Conservation (phyloP, 2,888 invertebrate genomes). For the Microctonus brassicae region DNA sequence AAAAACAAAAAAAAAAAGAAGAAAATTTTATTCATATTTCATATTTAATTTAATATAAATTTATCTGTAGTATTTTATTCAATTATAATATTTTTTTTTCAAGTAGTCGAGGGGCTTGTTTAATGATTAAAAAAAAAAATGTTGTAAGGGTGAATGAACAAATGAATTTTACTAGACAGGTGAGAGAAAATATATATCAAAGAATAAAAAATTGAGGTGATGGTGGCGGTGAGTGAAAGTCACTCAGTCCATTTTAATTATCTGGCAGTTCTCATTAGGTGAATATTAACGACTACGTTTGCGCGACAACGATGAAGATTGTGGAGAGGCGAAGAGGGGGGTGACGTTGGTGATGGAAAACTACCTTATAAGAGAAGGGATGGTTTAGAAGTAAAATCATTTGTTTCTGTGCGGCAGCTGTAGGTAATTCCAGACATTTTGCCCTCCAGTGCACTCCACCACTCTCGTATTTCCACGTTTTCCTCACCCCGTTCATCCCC, state of each 20-base stretch:
- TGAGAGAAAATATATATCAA: background rate
- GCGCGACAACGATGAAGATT: slow-evolving; percentile 40
- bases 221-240: background rate
- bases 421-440: slow-evolving; percentile 47
- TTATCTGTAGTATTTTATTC: no score
- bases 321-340: background rate
- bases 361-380: background rate
- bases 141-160: background rate
- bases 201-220: background rate
- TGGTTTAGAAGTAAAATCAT: slow-evolving; percentile 43
- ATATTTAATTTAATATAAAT: no score
- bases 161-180: background rate
- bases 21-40: no score
- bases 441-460: slow-evolving; percentile 33
- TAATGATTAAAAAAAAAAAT: no score
- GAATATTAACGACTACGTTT: slow-evolving; percentile 53
- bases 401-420: slow-evolving; percentile 49
- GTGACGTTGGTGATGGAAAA: background rate
- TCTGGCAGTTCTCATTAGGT: slow-evolving; percentile 52
- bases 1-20: no score
- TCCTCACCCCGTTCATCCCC: background rate
- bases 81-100: no score
- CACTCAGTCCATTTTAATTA: slow-evolving; percentile 55
- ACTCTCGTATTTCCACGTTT: background rate
- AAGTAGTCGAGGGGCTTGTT: no score